phyloP scores from a whole-genome alignment of 2,113 vertebrate genomes.

The Sorex araneus region DNA sequence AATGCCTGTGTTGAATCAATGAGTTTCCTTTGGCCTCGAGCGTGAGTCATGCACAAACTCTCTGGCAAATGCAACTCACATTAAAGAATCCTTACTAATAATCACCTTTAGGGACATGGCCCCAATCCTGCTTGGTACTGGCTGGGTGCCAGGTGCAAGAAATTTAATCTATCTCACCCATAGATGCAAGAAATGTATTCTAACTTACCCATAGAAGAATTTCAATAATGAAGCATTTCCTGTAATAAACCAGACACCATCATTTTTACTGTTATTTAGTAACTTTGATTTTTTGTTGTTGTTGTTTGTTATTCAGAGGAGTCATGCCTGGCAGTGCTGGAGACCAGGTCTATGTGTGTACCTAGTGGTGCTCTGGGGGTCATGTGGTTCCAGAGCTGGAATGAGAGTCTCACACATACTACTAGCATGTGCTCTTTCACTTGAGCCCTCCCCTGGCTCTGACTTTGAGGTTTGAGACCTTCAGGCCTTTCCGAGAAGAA shows the following conservation, averaged over 20 bases:
- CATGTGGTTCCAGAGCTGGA: too few species aligned
- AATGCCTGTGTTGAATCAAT: conserved; percentile 50
- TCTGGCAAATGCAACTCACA: neutral
- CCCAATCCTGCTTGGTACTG: neutral
- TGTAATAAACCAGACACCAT: neutral
- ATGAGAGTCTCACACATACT: too few species aligned
- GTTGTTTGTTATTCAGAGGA: too few species aligned
- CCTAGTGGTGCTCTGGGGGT: too few species aligned
- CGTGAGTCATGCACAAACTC: neutral
- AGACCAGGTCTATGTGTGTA: too few species aligned
- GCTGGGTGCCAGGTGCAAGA: neutral
- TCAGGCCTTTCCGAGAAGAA: conserved; percentile 15
- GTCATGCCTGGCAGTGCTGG: too few species aligned
- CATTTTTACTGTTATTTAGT: too few species aligned
- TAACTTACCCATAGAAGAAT: neutral
- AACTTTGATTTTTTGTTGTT: too few species aligned
- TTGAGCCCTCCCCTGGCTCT: too few species aligned
- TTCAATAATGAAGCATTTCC: neutral
- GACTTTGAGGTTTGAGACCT: neutral
- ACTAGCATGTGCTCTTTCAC: too few species aligned
- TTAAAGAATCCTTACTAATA: conserved; percentile 29
- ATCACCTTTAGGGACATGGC: neutral
- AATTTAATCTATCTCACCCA: too few species aligned
- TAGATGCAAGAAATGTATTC: neutral
- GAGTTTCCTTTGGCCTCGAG: conserved; percentile 55